phyloP scores from a whole-genome alignment of 1,140 invertebrate genomes.

The Drusus annulatus region DNA sequence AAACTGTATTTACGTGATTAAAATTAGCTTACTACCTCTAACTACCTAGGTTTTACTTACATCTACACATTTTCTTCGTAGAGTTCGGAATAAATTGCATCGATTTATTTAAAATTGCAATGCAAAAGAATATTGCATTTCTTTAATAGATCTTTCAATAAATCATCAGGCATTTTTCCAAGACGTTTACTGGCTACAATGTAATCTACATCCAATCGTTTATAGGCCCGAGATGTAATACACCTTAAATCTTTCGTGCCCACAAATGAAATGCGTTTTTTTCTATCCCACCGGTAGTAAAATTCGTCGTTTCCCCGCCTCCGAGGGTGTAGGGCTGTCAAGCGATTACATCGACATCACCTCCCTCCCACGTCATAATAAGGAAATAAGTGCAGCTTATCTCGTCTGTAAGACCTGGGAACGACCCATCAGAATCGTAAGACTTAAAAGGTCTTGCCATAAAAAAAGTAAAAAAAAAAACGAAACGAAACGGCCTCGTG shows the following conservation, averaged over 20 bases:
- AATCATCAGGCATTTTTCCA: too few species aligned
- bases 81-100: too few species aligned
- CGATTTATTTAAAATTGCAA: too few species aligned
- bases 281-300: conserved; percentile 43
- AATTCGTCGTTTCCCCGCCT: conserved; percentile 31
- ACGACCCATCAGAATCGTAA: conserved; percentile 59
- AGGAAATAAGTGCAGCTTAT: conserved; percentile 59
- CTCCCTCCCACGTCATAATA: conserved; percentile 59
- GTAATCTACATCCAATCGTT: conserved; percentile 1
- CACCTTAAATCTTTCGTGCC: conserved; percentile 28
- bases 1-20: too few species aligned
- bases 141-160: too few species aligned
- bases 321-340: conserved; percentile 42
- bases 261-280: conserved; percentile 38
- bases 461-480: conserved; percentile 50
- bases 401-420: conserved; percentile 57
- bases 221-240: background rate
- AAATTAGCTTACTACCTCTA: too few species aligned
- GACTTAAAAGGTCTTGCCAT: conserved; percentile 59
- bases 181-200: conserved; percentile 13
- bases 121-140: too few species aligned
- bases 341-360: conserved; percentile 57
- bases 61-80: too few species aligned
- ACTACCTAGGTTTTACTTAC: too few species aligned
- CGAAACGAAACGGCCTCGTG: background rate